phyloP scores from a whole-genome alignment of 1,140 invertebrate species.

The Reticulitermes speratus region DNA sequence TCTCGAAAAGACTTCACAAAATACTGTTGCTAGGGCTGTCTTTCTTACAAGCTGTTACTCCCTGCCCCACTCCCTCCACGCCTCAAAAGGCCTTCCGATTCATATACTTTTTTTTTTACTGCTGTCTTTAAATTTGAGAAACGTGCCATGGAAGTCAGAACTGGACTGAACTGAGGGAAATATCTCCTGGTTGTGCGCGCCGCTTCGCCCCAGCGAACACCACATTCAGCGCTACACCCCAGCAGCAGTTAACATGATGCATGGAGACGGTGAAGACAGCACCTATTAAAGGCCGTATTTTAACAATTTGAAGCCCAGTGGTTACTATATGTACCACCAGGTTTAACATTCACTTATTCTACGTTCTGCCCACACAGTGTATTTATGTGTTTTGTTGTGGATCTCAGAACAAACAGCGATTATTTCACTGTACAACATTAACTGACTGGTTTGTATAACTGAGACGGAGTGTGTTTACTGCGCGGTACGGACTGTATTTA shows the following conservation, averaged over 20 bases:
- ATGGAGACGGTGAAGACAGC: too few species aligned
- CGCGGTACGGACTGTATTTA: too few species aligned
- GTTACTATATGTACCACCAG: too few species aligned
- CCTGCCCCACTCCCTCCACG: background rate
- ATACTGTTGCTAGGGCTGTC: background rate
- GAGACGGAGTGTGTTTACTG: too few species aligned
- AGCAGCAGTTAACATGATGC: background rate
- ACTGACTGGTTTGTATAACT: too few species aligned
- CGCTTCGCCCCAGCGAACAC: constrained; percentile 7
- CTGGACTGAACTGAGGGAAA: background rate
- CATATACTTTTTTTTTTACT: constrained; percentile 11
- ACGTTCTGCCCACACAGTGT: too few species aligned
- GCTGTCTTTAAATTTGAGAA: constrained; percentile 11
- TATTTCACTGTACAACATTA: too few species aligned
- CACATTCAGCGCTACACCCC: background rate
- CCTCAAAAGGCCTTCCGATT: background rate
- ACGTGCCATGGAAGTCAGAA: constrained; percentile 7
- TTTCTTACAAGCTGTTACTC: background rate
- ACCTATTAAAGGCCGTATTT: too few species aligned
- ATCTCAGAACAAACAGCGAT: too few species aligned
- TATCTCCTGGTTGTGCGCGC: background rate
- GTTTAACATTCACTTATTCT: too few species aligned
- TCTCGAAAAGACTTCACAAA: background rate
- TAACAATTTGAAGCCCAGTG: too few species aligned
- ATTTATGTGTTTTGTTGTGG: too few species aligned